Evolutionary conservation across 2,888 invertebrate species (phyloP).

Genomic region (Allolobophora icterica): DNA sequence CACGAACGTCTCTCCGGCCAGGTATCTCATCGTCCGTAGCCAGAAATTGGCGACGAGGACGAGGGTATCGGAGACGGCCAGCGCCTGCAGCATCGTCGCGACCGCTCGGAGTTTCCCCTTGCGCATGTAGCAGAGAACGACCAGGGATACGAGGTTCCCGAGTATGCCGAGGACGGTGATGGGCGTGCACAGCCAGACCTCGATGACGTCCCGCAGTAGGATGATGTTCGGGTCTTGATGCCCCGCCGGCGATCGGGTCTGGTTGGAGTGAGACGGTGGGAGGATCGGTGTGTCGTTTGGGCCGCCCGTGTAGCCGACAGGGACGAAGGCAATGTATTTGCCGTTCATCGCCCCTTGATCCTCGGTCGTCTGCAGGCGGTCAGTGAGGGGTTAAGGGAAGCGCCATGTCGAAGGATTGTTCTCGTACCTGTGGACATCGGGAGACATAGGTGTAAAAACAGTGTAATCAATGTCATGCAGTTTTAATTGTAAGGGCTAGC

Average conservation of each 20-base stretch:
- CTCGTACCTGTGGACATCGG: not conserved
- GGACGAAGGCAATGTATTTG: not conserved
- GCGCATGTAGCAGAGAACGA: conserved; percentile 32
- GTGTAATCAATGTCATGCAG: no score
- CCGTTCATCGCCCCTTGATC: not conserved
- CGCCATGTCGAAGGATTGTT: not conserved
- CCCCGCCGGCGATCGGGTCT: not conserved
- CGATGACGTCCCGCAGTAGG: conserved; percentile 33
- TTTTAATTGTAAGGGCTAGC: no score
- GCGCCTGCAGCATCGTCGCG: conserved; percentile 35
- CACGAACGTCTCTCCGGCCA: not conserved
- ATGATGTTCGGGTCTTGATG: conserved; percentile 27
- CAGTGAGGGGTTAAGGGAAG: not conserved
- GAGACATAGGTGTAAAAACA: no score
- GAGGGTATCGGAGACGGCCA: conserved; percentile 39
- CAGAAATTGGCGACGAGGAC: conserved; percentile 29
- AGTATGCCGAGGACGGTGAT: conserved; percentile 44
- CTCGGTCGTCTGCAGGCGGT: not conserved
- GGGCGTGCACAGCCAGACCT: conserved; percentile 39
- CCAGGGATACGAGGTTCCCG: conserved; percentile 42
- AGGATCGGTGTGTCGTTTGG: not conserved
- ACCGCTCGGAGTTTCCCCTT: conserved; percentile 36
- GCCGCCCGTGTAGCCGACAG: not conserved
- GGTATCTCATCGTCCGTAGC: conserved; percentile 20
- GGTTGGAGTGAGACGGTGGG: not conserved